Evolutionary conservation across 2,888 invertebrate species (phyloP), one percentile per base, ranked within the genome.

Genomic region (Isotomurus palustris): DNA sequence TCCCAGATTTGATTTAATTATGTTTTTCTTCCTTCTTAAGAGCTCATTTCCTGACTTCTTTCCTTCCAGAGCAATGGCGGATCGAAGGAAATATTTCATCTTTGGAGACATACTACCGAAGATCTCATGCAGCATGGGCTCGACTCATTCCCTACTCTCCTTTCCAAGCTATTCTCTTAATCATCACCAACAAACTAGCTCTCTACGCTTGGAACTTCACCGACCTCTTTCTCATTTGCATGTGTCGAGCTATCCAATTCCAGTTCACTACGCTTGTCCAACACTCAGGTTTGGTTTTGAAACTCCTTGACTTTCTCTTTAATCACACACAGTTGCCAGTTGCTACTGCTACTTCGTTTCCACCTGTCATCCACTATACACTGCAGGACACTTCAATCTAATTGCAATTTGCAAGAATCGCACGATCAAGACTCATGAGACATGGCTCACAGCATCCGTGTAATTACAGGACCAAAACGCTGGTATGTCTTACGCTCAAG

Each of bases 131-230:
- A 17, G 47, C 52, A 12, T 58, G 54, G 58, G 51, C 54, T 1
- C 10, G 47, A 12, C 44, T 47, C 4, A 35, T 62, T 17, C 58
- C 61, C 2, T 58, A 48, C 35, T 44, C 6, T 38, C 52, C 51
- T 4, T 17, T 49, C 28, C n/a, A 38, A 3, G n/a, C 58, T 19
- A 17, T 43, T 27, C 24, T 62, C 3, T 55, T 62, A 19, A 43
- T 58, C 29, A 21, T 55, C 19, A 56, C 50, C 8, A 58, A 62
- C 38, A 62, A 62, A 41, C 41, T 49, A 27, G 53, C 58, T 17
- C 45, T 62, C 10, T 62, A 62, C 47, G 27, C 55, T n/a, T 56
- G 53, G 58, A 59, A 62, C 28, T 62, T 45, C 51, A 48, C 44
- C 25, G 56, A 62, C 44, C 40, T 62, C 43, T 38, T 62, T 12